A percentile compares a stretch with the other conserved stretches of the same genome.
These are phyloP conservation scores for Gavialis gangeticus DNA, from an alignment of 2,113 vertebrate genomes.

Conservation along the genomic window DNA sequence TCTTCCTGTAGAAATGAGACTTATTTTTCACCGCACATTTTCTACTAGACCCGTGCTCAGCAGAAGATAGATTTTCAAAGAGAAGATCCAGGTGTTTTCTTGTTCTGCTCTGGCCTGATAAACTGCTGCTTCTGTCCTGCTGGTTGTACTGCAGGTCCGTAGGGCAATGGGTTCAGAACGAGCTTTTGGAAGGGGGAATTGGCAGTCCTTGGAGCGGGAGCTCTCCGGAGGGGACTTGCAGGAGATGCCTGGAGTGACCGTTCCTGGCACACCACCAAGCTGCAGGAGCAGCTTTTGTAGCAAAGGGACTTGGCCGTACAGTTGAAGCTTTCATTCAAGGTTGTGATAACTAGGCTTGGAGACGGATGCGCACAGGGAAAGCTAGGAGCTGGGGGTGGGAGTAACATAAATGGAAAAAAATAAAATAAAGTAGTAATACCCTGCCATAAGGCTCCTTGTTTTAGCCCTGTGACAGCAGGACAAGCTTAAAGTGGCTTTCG, in stretches of 20 bases:
- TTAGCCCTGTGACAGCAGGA: not conserved
- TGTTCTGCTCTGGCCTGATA: not conserved
- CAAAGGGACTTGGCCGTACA: slow-evolving; percentile 63
- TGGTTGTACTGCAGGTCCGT: not conserved
- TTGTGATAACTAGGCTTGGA: not conserved
- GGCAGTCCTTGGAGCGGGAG: not conserved
- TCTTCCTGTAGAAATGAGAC: slow-evolving; percentile 42
- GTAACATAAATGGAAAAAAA: not conserved
- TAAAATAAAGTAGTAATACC: not conserved
- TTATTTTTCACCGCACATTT: slow-evolving; percentile 26
- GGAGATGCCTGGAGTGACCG: slow-evolving; percentile 40
- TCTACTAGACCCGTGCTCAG: slow-evolving; percentile 65
- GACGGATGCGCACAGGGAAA: not conserved
- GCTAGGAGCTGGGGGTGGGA: fast-evolving
- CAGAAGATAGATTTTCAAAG: slow-evolving; percentile 9
- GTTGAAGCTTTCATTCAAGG: slow-evolving; percentile 53
- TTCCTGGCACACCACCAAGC: not conserved
- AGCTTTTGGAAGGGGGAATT: not conserved
- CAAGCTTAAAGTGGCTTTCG: not conserved
- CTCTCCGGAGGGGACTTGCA: slow-evolving; percentile 55
- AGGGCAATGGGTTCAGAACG: not conserved
- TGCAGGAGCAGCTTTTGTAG: slow-evolving; percentile 48
- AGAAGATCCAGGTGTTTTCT: slow-evolving; percentile 16
- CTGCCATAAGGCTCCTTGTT: slow-evolving; percentile 29
- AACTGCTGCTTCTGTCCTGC: fast-evolving